phyloP scores from a whole-genome alignment of 2,113 vertebrate genomes.

The Nanorana parkeri region DNA sequence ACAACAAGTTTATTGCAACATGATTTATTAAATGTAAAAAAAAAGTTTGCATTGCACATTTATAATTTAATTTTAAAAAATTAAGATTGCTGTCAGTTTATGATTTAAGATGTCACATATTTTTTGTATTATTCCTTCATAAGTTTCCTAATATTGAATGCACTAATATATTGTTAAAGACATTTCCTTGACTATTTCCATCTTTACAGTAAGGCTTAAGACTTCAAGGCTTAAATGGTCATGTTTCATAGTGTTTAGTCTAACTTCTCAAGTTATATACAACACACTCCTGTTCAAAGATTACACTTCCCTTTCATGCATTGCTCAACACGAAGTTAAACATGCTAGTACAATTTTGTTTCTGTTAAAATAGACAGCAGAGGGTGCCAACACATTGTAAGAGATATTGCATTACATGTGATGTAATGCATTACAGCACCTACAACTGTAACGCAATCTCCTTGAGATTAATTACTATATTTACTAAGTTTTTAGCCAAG shows the following conservation, averaged over 20 bases:
- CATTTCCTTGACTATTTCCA: too few relatives aligned
- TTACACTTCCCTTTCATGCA: background rate
- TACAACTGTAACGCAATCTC: conserved; percentile 13
- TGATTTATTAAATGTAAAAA: too few relatives aligned
- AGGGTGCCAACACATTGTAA: conserved; percentile 34
- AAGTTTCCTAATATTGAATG: too few relatives aligned
- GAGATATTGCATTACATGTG: too few relatives aligned
- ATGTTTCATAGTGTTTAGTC: background rate
- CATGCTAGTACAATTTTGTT: background rate
- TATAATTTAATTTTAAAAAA: too few relatives aligned
- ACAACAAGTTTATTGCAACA: too few relatives aligned
- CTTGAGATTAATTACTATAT: background rate
- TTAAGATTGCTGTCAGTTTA: too few relatives aligned
- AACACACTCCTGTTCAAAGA: background rate
- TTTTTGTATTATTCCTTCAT: too few relatives aligned
- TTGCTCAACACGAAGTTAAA: background rate
- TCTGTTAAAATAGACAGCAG: conserved; percentile 22
- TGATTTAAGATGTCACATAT: too few relatives aligned
- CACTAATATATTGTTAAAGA: too few relatives aligned
- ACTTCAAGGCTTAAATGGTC: background rate
- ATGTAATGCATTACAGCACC: background rate
- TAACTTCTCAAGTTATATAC: background rate
- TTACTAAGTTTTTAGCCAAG: background rate
- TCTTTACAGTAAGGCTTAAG: background rate
- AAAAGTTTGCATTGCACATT: too few relatives aligned